A percentile compares a stretch with the other conserved stretches of the same genome.
These are phyloP conservation scores for Nasonia giraulti DNA, from an alignment of 1,140 invertebrate genomes.

Conservation along the genomic window DNA sequence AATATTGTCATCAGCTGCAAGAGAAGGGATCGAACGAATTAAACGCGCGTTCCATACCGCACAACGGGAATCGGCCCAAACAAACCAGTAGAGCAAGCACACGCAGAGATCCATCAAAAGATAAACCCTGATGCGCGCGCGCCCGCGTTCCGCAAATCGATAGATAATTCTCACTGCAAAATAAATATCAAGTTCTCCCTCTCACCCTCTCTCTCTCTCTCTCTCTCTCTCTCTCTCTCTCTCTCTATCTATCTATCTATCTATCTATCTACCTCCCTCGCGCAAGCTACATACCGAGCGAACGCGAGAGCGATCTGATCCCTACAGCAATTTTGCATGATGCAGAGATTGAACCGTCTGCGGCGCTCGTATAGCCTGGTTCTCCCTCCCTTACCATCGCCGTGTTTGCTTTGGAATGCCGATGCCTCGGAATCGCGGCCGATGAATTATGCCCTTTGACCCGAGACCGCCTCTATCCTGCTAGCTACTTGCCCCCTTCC, in stretches of 20 bases:
- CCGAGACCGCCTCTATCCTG: neutral
- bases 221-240: no score
- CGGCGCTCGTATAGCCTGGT: conserved; percentile 1
- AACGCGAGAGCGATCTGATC: neutral
- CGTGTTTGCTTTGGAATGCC: conserved; percentile 43
- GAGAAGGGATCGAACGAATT: neutral
- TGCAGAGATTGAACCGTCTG: conserved; percentile 61
- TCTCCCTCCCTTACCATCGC: neutral
- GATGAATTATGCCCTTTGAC: conserved; percentile 47
- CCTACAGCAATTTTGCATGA: conserved; percentile 65
- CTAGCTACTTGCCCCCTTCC: neutral
- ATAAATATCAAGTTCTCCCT: conserved; percentile 30
- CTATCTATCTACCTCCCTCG: neutral
- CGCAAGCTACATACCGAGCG: neutral
- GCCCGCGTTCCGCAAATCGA: neutral
- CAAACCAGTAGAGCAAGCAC: neutral
- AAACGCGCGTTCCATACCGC: neutral
- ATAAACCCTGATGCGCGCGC: conserved; percentile 1
- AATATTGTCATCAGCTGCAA: neutral
- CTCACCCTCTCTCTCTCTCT: neutral
- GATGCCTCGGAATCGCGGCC: conserved; percentile 35
- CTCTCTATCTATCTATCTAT: no score
- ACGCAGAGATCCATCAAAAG: neutral
- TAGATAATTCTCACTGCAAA: conserved; percentile 12
- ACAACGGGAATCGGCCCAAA: neutral